Conservation (phyloP, 2,888 invertebrate genomes). For the Tetranychus truncatus region DNA sequence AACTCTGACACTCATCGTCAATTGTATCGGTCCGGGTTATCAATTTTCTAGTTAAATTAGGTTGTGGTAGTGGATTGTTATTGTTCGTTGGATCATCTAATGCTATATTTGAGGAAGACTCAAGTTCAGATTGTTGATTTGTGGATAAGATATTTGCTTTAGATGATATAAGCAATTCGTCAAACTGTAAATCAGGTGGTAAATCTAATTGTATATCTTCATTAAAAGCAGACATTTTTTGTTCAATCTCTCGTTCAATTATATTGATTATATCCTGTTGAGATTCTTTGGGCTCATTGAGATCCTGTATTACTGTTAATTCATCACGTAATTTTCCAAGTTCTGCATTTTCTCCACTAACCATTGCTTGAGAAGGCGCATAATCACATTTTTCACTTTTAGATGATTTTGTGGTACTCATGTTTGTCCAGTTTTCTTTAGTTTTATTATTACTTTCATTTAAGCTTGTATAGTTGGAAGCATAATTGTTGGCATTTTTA, state of each 20-base stretch:
- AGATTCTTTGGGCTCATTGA: constrained; percentile 16
- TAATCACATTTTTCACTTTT: background rate
- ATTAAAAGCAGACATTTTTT: constrained; percentile 1
- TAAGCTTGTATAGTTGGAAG: too few species aligned
- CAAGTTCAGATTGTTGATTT: background rate
- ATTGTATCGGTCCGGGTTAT: constrained; percentile 16
- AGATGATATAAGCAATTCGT: background rate
- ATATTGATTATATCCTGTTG: constrained; percentile 16
- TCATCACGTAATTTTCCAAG: constrained; percentile 12
- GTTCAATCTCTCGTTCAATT: constrained; percentile 12
- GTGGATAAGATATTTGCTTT: too few species aligned
- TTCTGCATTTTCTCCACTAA: background rate
- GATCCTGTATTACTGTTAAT: constrained; percentile 7
- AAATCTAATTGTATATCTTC: background rate
- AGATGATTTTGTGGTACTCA: background rate
- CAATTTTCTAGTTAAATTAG: constrained; percentile 12
- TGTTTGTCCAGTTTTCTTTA: background rate
- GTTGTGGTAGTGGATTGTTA: background rate
- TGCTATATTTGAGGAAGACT: background rate
- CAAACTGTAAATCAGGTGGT: background rate
- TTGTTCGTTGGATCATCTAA: background rate
- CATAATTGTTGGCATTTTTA: constrained; percentile 12
- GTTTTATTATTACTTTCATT: background rate
- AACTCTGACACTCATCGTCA: constrained; percentile 19
- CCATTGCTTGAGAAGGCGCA: background rate